A percentile compares a stretch with the other conserved stretches of the same genome.
These are phyloP conservation scores for Melipona quadrifasciata DNA, from an alignment of 1,140 invertebrate species.

Conservation along the genomic window DNA sequence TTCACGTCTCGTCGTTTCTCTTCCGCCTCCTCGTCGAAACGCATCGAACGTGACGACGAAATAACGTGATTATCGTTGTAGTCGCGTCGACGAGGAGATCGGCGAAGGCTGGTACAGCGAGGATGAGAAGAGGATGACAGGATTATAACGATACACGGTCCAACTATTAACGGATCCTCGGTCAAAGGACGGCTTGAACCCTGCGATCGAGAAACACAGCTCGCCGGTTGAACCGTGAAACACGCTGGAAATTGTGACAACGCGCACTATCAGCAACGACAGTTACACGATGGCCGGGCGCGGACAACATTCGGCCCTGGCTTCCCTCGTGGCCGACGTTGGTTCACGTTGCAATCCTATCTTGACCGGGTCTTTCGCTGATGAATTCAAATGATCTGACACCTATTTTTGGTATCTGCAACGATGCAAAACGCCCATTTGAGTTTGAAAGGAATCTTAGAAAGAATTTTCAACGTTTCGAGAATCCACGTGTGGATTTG, in stretches of 20 bases:
- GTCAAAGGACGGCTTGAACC: slow-evolving; percentile 61
- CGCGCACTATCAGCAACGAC: slow-evolving; percentile 25
- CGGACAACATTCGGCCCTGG: slow-evolving; percentile 19
- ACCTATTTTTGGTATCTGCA: no score
- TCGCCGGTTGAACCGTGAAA: slow-evolving; percentile 55
- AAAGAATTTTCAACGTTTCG: no score
- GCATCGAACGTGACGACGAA: not conserved
- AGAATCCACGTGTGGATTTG: no score
- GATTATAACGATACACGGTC: slow-evolving; percentile 53
- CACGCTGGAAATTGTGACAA: slow-evolving; percentile 57
- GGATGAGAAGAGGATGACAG: not conserved
- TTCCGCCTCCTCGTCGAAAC: not conserved
- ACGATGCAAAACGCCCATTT: no score
- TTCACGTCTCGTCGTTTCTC: not conserved
- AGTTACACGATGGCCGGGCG: slow-evolving; percentile 34
- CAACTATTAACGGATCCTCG: slow-evolving; percentile 63
- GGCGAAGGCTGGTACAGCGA: no score
- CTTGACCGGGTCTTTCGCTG: slow-evolving; percentile 52
- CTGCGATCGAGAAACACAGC: slow-evolving; percentile 42
- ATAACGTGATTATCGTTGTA: slow-evolving; percentile 36
- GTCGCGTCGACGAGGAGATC: not conserved
- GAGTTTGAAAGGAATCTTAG: no score
- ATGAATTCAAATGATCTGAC: slow-evolving; percentile 52
- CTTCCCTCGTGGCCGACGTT: slow-evolving; percentile 24
- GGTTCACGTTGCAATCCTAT: slow-evolving; percentile 56